Evolutionary conservation across 35 echinoderm and acorn worm species (phyloP).

Genomic region (Lytechinus variegatus): DNA sequence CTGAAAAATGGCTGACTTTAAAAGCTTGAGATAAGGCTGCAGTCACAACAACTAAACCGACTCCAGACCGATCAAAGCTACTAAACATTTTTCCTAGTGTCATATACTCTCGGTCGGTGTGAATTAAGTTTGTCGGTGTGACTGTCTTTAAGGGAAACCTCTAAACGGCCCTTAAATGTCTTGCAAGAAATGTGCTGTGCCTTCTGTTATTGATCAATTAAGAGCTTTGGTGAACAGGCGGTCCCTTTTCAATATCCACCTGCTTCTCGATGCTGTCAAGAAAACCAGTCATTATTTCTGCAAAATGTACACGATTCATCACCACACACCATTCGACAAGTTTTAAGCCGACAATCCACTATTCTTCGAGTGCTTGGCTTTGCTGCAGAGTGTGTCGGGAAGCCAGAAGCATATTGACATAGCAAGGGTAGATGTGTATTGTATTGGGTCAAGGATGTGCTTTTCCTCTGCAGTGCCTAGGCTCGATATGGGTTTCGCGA

Average conservation of each 20-base stretch:
- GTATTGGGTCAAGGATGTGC: conserved; percentile 8
- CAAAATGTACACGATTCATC: not conserved
- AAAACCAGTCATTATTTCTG: not conserved
- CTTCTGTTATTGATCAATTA: not conserved
- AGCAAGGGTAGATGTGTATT: not conserved
- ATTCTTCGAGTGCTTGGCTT: not conserved
- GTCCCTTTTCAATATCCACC: not conserved
- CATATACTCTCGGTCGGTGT: too few species aligned
- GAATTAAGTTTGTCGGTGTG: too few species aligned
- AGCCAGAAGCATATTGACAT: not conserved
- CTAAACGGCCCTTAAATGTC: not conserved
- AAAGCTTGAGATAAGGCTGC: too few species aligned
- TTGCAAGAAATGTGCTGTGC: not conserved
- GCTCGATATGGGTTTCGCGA: not conserved
- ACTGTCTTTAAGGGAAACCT: too few species aligned
- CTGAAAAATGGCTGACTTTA: too few species aligned
- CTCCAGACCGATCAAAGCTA: too few species aligned
- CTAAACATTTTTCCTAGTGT: too few species aligned
- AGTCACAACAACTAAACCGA: too few species aligned
- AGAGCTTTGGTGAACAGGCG: not conserved
- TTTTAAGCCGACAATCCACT: not conserved
- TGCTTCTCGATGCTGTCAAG: not conserved
- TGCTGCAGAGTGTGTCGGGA: not conserved
- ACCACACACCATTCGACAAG: not conserved
- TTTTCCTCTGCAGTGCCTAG: not conserved